These are phyloP conservation scores for Trissonchulus latispiculum DNA, from an alignment of 2,888 invertebrate genomes.

Conservation along the genomic window DNA sequence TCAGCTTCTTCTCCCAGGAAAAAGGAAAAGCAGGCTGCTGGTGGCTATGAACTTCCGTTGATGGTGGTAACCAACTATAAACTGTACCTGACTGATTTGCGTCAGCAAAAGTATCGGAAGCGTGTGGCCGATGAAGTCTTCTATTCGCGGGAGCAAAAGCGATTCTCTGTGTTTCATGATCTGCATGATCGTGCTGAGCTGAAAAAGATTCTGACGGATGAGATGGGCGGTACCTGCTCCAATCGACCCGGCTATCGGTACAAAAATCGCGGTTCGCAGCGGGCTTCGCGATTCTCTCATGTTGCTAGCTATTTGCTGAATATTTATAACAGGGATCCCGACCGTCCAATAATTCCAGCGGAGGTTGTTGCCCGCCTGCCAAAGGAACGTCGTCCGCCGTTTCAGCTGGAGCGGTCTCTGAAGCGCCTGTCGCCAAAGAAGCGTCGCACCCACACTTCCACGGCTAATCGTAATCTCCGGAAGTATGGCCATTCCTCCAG, in stretches of 20 bases:
- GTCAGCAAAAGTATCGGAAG: not conserved
- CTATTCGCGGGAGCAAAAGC: not conserved
- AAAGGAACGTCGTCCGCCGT: not conserved
- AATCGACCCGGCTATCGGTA: not conserved
- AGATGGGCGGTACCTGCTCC: not conserved
- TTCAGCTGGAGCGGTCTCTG: not conserved
- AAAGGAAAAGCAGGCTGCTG: not conserved
- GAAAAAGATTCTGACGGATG: not conserved
- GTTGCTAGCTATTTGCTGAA: conserved; percentile 10
- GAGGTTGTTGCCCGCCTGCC: not conserved
- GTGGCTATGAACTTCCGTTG: not conserved
- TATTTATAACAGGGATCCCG: not conserved
- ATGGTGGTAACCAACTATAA: not conserved
- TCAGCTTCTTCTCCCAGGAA: too few relatives aligned
- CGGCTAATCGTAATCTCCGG: not conserved
- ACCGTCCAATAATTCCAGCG: not conserved
- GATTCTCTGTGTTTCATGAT: not conserved
- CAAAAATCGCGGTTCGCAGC: not conserved
- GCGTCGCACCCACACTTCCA: not conserved
- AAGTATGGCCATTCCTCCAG: not conserved
- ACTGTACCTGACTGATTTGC: not conserved
- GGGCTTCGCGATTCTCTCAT: not conserved
- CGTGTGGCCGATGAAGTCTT: not conserved
- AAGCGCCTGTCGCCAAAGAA: not conserved
- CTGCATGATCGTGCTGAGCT: not conserved